These are phyloP conservation scores for Austrolebias charrua DNA, from an alignment of 2,797 vertebrate species.

Conservation along the genomic window DNA sequence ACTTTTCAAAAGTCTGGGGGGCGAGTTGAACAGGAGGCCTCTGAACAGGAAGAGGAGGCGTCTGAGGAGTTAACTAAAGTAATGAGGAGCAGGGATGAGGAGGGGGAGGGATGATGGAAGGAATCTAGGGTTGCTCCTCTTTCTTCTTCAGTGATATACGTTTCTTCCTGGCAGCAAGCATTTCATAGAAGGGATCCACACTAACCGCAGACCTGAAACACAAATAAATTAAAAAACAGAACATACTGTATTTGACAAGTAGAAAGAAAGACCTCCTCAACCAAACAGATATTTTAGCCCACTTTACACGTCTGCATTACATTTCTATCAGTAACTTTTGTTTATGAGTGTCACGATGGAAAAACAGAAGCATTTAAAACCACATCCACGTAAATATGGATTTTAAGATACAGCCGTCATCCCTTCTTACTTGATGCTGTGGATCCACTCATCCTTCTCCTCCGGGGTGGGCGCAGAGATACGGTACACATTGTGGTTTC, in stretches of 20 bases:
- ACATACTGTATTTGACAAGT: not conserved
- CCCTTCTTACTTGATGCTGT: conserved; percentile 88
- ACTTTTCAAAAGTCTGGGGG: conserved; percentile 47
- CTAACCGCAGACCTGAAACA: conserved; percentile 88
- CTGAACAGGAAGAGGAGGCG: conserved; percentile 16
- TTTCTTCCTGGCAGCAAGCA: conserved; percentile 93
- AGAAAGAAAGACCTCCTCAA: no score
- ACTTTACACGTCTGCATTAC: no score
- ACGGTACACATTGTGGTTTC: conserved; percentile 90
- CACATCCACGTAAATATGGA: no score
- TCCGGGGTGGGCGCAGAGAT: conserved; percentile 92
- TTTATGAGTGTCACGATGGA: no score
- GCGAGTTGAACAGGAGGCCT: conserved; percentile 44
- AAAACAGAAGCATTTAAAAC: no score
- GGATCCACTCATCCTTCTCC: conserved; percentile 96
- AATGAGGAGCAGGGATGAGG: conserved; percentile 21
- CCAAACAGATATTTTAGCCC: no score
- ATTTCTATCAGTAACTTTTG: no score
- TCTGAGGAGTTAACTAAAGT: conserved; percentile 22
- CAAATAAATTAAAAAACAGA: not conserved
- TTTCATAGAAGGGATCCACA: conserved; percentile 95
- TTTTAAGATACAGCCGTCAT: no score
- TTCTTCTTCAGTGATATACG: conserved; percentile 95
- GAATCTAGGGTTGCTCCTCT: conserved; percentile 82
- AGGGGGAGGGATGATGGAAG: conserved; percentile 13